These are phyloP conservation scores for Mugil cephalus DNA, from an alignment of 2,113 vertebrate species.

Conservation along the genomic window DNA sequence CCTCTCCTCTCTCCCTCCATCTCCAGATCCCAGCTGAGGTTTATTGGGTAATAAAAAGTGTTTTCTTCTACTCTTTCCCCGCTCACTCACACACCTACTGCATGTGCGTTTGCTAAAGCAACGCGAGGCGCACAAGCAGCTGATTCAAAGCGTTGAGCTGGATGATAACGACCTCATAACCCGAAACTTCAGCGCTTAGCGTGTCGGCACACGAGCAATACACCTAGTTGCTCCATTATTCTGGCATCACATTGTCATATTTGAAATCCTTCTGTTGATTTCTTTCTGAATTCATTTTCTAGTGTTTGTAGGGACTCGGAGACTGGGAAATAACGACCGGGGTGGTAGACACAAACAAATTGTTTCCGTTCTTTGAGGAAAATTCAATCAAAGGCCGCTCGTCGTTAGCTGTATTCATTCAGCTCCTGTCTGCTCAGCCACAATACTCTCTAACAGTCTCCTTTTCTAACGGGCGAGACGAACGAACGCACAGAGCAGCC, in stretches of 20 bases:
- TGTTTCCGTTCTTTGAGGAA: too few relatives aligned
- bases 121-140: conserved; percentile 24
- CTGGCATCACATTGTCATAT: neutral
- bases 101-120: conserved; percentile 36
- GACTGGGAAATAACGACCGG: too few relatives aligned
- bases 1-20: conserved; percentile 22
- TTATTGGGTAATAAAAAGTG: conserved; percentile 60
- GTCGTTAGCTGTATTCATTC: too few relatives aligned
- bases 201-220: neutral
- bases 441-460: too few relatives aligned
- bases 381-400: too few relatives aligned
- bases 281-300: too few relatives aligned
- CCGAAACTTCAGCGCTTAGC: conserved; percentile 1
- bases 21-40: conserved; percentile 64
- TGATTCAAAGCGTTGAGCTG: conserved; percentile 38
- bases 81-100: conserved; percentile 7
- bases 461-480: too few relatives aligned
- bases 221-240: neutral
- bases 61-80: conserved; percentile 33
- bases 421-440: too few relatives aligned
- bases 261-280: neutral
- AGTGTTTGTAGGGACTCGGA: too few relatives aligned
- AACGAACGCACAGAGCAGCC: too few relatives aligned
- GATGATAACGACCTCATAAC: conserved; percentile 13
- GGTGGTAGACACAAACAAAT: too few relatives aligned